Conservation (phyloP, 2,888 invertebrate species). For the Apamea epomidion region DNA sequence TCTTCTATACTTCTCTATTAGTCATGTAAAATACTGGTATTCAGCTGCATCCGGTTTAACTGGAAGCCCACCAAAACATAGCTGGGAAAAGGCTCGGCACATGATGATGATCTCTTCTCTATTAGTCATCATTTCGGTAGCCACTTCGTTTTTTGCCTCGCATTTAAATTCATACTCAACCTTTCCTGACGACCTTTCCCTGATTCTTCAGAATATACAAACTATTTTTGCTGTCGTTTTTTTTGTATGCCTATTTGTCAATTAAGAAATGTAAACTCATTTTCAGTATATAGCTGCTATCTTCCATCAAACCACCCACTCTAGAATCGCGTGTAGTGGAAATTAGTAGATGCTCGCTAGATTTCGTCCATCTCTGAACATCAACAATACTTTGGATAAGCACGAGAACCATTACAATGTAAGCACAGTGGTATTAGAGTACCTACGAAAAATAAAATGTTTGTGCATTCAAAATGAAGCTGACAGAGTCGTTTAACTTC, state of each 20-base stretch:
- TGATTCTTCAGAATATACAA: neutral
- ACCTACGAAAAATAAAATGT: slow-evolving; percentile 17
- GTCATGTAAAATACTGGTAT: neutral
- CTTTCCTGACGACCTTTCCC: neutral
- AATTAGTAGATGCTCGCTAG: neutral
- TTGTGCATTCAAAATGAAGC: slow-evolving; percentile 12
- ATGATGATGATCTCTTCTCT: neutral
- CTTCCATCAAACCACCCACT: neutral
- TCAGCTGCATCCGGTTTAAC: neutral
- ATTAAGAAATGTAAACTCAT: slow-evolving; percentile 2
- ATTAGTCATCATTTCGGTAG: neutral
- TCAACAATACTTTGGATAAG: slow-evolving; percentile 6
- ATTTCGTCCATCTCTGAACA: neutral
- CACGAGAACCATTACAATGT: neutral
- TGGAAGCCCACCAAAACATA: neutral
- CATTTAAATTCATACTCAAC: neutral
- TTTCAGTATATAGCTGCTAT: slow-evolving; percentile 1
- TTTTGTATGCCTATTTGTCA: neutral
- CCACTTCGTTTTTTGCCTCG: neutral
- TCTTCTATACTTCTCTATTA: neutral
- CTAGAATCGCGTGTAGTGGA: neutral
- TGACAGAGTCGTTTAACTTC: slow-evolving; percentile 18
- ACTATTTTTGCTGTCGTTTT: neutral
- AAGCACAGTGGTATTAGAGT: no score
- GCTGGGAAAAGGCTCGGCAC: neutral